Conservation (phyloP, 2,113 vertebrate genomes). For the Symphodus melops region DNA sequence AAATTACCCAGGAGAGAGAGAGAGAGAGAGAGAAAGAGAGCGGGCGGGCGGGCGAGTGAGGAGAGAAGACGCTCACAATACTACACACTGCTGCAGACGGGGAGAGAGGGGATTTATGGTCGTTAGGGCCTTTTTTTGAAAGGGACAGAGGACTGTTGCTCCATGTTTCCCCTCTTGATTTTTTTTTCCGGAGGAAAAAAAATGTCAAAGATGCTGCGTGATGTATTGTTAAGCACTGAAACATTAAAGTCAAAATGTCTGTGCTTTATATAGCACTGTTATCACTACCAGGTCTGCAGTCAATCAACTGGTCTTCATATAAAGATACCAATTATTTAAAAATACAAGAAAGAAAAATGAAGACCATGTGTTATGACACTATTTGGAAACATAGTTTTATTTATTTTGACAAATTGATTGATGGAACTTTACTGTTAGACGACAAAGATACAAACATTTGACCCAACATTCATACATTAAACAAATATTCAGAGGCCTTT, state of each 20-base stretch:
- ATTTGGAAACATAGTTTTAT: no score
- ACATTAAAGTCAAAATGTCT: conserved; percentile 1
- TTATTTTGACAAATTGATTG: no score
- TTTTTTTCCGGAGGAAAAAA: conserved; percentile 32
- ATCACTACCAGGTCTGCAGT: not conserved
- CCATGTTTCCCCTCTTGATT: conserved; percentile 33
- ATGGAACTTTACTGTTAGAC: no score
- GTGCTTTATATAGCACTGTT: not conserved
- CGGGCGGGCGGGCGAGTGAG: conserved; percentile 59
- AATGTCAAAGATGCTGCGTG: conserved; percentile 33
- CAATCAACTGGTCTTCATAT: not conserved
- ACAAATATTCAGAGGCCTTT: no score
- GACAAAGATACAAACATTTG: no score
- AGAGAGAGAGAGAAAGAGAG: conserved; percentile 73
- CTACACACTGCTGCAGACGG: conserved; percentile 52
- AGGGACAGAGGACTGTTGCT: conserved; percentile 19
- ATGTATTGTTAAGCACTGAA: conserved; percentile 17
- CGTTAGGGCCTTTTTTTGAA: conserved; percentile 53
- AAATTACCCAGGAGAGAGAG: conserved; percentile 80
- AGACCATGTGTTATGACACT: no score
- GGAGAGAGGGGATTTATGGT: conserved; percentile 60
- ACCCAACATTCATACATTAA: no score
- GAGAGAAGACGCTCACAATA: conserved; percentile 42
- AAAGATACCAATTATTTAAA: not conserved
- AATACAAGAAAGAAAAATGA: no score